Percentiles rank a stretch among this genome's conserved stretches.
phyloP scores from a whole-genome alignment of 2,888 invertebrate species.

The Margaritifera margaritifera region DNA sequence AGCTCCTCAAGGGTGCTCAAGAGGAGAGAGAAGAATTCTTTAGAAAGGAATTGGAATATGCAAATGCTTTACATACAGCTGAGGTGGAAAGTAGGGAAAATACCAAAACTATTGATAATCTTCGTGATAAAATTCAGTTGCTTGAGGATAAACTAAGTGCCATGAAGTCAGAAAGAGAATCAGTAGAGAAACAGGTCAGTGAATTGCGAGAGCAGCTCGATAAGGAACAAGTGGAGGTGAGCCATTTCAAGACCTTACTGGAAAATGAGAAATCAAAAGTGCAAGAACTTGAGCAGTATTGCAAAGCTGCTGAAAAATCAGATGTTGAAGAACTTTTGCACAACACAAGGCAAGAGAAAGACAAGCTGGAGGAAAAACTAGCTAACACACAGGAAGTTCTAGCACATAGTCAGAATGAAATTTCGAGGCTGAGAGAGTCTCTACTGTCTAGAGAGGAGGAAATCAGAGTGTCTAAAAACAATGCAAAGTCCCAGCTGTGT shows the following conservation, averaged over 20 bases:
- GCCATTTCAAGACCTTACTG: slow-evolving; percentile 83
- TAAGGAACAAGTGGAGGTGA: slow-evolving; percentile 86
- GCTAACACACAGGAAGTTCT: slow-evolving; percentile 75
- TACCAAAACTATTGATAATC: slow-evolving; percentile 73
- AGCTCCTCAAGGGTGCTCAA: slow-evolving; percentile 80
- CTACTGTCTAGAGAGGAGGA: slow-evolving; percentile 82
- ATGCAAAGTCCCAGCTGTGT: slow-evolving; percentile 88
- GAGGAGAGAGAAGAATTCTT: slow-evolving; percentile 70
- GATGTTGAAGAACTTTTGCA: slow-evolving; percentile 82
- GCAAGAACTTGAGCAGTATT: slow-evolving; percentile 76
- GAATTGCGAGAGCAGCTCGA: slow-evolving; percentile 79
- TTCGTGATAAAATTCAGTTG: slow-evolving; percentile 80
- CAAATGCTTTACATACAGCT: slow-evolving; percentile 78
- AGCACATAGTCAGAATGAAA: slow-evolving; percentile 81
- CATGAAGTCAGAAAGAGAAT: slow-evolving; percentile 83
- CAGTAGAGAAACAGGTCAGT: slow-evolving; percentile 82
- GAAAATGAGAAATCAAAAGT: slow-evolving; percentile 90
- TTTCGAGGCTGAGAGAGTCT: slow-evolving; percentile 80
- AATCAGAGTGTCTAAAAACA: slow-evolving; percentile 82
- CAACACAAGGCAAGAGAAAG: slow-evolving; percentile 80
- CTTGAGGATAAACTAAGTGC: slow-evolving; percentile 83
- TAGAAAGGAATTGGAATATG: slow-evolving; percentile 85
- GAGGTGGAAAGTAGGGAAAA: slow-evolving; percentile 62
- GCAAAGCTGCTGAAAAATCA: slow-evolving; percentile 79
- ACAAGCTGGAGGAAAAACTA: slow-evolving; percentile 76